Percentiles rank a stretch among this genome's conserved stretches.
Evolutionary conservation across 2,888 invertebrate genomes (phyloP).

Genomic region (Nasonovia ribisnigri): DNA sequence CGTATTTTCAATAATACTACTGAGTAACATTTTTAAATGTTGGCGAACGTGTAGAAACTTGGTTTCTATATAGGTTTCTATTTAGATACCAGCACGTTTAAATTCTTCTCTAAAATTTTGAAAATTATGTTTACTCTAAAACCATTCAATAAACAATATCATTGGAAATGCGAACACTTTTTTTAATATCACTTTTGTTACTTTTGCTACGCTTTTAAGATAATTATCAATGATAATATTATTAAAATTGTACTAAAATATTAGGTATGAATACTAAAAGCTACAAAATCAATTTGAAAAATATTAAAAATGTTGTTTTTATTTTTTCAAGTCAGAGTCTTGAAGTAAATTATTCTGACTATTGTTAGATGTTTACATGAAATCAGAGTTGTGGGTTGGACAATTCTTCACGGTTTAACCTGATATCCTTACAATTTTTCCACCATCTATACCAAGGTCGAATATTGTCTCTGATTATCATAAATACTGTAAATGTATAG

Average conservation of each 20-base stretch:
- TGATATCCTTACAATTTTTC: constrained; percentile 22
- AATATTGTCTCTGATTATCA: constrained; percentile 77
- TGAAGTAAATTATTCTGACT: neutral
- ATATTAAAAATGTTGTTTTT: neutral
- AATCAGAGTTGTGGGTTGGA: neutral
- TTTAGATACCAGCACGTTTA: too few relatives aligned
- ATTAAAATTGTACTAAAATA: neutral
- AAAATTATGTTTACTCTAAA: too few relatives aligned
- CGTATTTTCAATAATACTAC: too few relatives aligned
- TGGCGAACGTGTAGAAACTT: too few relatives aligned
- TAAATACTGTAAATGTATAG: constrained; percentile 71
- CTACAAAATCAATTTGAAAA: neutral
- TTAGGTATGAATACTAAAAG: neutral
- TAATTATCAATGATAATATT: too few relatives aligned
- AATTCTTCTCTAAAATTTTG: too few relatives aligned
- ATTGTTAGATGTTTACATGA: neutral
- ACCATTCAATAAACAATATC: too few relatives aligned
- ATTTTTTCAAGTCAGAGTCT: neutral
- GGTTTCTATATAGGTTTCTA: too few relatives aligned
- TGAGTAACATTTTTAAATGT: too few relatives aligned
- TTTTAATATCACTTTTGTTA: too few relatives aligned
- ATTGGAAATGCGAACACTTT: too few relatives aligned
- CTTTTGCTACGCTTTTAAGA: too few relatives aligned
- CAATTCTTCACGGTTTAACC: neutral
- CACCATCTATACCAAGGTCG: constrained; percentile 77